Evolutionary conservation across 64 coral and sea anemone genomes (phyloP), one percentile per base, ranked within the genome.

Genomic region (Montipora sp.): DNA sequence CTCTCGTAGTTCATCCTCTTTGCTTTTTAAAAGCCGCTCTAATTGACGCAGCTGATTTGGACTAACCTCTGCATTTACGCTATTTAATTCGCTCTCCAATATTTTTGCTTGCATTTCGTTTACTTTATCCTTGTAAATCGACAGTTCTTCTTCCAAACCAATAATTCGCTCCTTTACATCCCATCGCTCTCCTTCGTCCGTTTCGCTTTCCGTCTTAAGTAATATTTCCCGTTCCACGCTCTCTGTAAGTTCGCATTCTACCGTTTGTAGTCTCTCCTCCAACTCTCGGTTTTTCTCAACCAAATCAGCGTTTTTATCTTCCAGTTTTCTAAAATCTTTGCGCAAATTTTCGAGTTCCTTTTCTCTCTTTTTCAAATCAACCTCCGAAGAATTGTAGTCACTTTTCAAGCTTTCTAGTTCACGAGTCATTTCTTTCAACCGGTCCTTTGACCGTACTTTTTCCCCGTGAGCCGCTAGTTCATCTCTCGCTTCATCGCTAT

Each of bases 161-260:
- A 80, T 8, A 51, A 94, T 90, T 47, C 78, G 75, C 27, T 78
- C 79, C 51, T 87, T 72, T 6, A 87, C 60, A 79, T 72, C 65
- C 82, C 82, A 85, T 3, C 82, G 43, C 27, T 85, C 82, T 12
- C 82, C 82, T 51, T 85, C 82, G 19, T 85, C 82, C 3, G 63
- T 71, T 71, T 85, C 75, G 78, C 78, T 90, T 75, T 94, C 88
- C 0, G 83, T 87, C 22, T 88, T 69, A 18, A 87, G 59, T 27
- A 87, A 88, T 88, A 80, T 79, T 21, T 93, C 91, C 20, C 86
- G 63, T 73, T 93, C 91, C 63, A 91, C 59, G 72, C 89, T 92
- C 69, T 92, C 23, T 10, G 79, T 79, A 74, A 94, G 94, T 82
- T 95, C 87, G 18, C 77, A 66, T 51, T 95, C 95, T 11, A 98